These are phyloP conservation scores for Pseudanteris insignis DNA, from an alignment of 2,888 invertebrate species.

Conservation along the genomic window DNA sequence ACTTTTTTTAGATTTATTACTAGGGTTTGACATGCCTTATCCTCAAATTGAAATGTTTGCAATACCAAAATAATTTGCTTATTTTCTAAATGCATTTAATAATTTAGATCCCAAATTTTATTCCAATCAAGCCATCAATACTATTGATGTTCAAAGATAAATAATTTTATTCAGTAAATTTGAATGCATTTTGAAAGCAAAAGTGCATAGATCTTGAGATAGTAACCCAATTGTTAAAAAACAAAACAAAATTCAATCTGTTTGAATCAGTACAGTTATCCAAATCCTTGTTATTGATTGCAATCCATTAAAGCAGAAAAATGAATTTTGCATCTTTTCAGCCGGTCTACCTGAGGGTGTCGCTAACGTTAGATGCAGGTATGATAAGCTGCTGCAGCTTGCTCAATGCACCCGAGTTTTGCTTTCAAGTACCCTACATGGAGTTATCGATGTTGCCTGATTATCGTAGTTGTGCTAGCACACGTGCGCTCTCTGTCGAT, in stretches of 20 bases:
- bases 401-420: conserved; percentile 57
- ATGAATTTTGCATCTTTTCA: conserved; percentile 64
- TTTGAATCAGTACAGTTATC: no score
- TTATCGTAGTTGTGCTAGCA: conserved; percentile 64
- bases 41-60: neutral
- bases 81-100: neutral
- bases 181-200: no score
- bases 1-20: neutral
- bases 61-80: neutral
- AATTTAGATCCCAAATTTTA: no score
- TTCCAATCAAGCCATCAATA: no score
- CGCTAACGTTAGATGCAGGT: conserved; percentile 81
- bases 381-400: conserved; percentile 73
- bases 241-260: no score
- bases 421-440: conserved; percentile 63
- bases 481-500: conserved; percentile 54
- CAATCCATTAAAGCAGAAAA: no score
- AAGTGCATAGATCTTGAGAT: no score
- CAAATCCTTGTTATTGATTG: no score
- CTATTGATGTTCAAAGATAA: no score
- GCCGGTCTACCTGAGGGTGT: conserved; percentile 82
- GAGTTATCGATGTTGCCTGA: conserved; percentile 63
- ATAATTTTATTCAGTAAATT: no score
- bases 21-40: neutral
- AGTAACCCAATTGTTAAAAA: no score